phyloP scores from a whole-genome alignment of 2,113 vertebrate species.

The Acanthochromis polyacanthus region DNA sequence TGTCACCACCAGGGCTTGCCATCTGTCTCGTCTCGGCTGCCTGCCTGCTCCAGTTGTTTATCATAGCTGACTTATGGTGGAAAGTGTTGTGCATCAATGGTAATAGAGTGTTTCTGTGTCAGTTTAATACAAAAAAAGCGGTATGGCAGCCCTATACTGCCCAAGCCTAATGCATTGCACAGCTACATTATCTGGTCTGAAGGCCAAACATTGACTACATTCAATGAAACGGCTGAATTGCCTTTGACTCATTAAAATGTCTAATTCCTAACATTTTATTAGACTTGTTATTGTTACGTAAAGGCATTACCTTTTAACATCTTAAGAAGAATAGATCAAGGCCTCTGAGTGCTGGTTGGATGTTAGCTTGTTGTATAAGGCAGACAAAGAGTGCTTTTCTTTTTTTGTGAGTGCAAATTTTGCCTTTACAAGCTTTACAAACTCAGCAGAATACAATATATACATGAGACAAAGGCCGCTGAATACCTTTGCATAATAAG shows the following conservation, averaged over 20 bases:
- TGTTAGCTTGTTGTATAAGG: slow-evolving; percentile 16
- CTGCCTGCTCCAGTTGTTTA: not conserved
- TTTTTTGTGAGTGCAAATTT: slow-evolving; percentile 35
- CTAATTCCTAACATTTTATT: not conserved
- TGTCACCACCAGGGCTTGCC: not conserved
- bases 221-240: slow-evolving; percentile 12
- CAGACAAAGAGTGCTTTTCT: slow-evolving; percentile 18
- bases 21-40: not conserved
- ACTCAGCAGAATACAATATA: slow-evolving; percentile 63
- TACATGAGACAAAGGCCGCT: slow-evolving; percentile 63
- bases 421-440: slow-evolving; percentile 47
- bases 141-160: not conserved
- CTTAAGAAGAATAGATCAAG: slow-evolving; percentile 38
- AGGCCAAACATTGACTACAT: not conserved
- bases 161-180: not conserved
- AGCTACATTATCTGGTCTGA: not conserved
- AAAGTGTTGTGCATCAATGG: not conserved
- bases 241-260: not conserved
- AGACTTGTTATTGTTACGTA: slow-evolving; percentile 4
- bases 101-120: not conserved
- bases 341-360: slow-evolving; percentile 14
- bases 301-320: not conserved
- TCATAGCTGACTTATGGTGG: slow-evolving; percentile 1
- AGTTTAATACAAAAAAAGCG: not conserved
- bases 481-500: slow-evolving; percentile 66